Evolutionary conservation across 2,797 vertebrate genomes (phyloP), one percentile per base, ranked within the genome.

Genomic region (Epinephelus coioides): DNA sequence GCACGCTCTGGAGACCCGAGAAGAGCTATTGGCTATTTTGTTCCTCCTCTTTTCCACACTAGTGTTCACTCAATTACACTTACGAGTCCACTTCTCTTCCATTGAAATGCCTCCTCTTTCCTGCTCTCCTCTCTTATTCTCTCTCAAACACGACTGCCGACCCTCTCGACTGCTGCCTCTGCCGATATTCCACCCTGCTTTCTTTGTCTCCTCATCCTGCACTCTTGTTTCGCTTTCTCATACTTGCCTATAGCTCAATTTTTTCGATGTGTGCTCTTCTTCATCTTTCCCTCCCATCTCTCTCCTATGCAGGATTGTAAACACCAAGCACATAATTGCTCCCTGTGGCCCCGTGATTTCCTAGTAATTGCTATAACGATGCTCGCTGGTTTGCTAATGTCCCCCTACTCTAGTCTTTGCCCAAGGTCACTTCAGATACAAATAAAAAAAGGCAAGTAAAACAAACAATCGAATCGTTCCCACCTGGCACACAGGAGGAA

Each of bases 251-350:
- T 34, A 68, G 69, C 61, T 71, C 21, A 19, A 12, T 75, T 78
- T 81, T 80, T 78, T 78, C 69, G 0, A 60, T 70, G 27, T 72
- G 40, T 68, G 44, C 76, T 77, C 73, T 59, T 78, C 71, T 69
- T 88, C 84, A 65, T 78, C 70, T 84, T 83, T 80, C 51, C 66
- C 62, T 49, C 77, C 34, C 76, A 76, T 75, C 4, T 15, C 63
- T 86, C 74, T 87, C 67, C 69, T 71, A 73, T 79, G 87, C 76
- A 78, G 43, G 49, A 81, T 89, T 89, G 90, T 86, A 88, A 94
- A 94, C 86, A 88, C 76, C 60, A 79, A 85, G 90, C 89, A 87
- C 86, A 85, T 92, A 93, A 94, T 92, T 92, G 89, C 83, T 93
- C 90, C 93, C 91, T 11, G 64, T 90, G 84, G 92, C 92, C 87